Percentiles rank a stretch among this genome's conserved stretches.
phyloP scores from a whole-genome alignment of 2,113 vertebrate genomes.

The Sisor rabdophorus region DNA sequence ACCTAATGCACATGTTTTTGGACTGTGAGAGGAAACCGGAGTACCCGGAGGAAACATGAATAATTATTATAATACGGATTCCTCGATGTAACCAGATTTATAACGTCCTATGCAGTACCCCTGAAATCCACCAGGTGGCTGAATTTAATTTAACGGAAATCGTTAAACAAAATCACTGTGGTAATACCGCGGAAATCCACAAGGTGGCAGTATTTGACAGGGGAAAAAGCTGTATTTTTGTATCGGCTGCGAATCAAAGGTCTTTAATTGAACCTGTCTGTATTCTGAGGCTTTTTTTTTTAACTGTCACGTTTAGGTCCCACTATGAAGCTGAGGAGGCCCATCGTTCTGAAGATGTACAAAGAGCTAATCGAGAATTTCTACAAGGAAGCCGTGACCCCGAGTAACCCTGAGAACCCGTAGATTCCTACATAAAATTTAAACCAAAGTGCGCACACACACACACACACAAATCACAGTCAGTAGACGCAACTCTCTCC shows the following conservation, averaged over 20 bases:
- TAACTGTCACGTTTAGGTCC: slow-evolving; percentile 77
- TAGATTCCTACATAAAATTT: slow-evolving; percentile 59
- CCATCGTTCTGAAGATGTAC: slow-evolving; percentile 77
- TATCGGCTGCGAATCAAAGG: background rate
- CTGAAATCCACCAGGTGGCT: too few relatives aligned
- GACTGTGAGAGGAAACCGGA: too few relatives aligned
- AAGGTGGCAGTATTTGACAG: background rate
- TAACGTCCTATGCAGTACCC: too few relatives aligned
- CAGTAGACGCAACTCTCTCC: background rate
- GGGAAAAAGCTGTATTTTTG: too few relatives aligned
- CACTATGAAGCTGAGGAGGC: slow-evolving; percentile 84
- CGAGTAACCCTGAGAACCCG: slow-evolving; percentile 49
- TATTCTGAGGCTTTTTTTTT: background rate
- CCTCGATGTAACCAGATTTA: too few relatives aligned
- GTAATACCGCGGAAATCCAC: background rate
- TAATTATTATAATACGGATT: too few relatives aligned
- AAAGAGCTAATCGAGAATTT: slow-evolving; percentile 73
- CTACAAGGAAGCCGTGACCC: slow-evolving; percentile 66
- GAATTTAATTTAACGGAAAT: too few relatives aligned
- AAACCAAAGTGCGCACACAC: slow-evolving; percentile 1
- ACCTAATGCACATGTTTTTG: too few relatives aligned
- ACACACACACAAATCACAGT: slow-evolving; percentile 27
- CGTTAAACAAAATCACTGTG: too few relatives aligned
- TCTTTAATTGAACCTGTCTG: background rate
- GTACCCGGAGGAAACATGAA: too few relatives aligned